These are phyloP conservation scores for Ormyrus nitidulus DNA, from an alignment of 2,888 invertebrate genomes.

Conservation along the genomic window DNA sequence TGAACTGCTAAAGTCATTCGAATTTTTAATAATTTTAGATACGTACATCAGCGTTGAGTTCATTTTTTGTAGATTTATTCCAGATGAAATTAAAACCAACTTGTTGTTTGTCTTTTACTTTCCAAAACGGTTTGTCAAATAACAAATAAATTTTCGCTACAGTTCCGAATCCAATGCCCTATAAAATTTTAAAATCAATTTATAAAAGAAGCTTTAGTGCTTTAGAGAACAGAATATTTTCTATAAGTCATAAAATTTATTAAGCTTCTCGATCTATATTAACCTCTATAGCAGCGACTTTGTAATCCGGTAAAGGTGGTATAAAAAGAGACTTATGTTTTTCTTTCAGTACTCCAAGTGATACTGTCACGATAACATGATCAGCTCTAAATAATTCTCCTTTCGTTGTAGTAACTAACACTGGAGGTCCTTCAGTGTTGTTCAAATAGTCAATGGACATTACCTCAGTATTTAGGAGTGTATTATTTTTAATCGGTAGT, in stretches of 20 bases:
- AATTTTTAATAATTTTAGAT: not conserved
- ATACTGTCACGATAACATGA: constrained; percentile 82
- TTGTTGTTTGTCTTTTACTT: not conserved
- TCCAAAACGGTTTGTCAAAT: constrained; percentile 82
- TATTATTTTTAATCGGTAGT: constrained; percentile 66
- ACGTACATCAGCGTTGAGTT: constrained; percentile 35
- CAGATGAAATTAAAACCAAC: not conserved
- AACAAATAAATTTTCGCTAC: constrained; percentile 82
- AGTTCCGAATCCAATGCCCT: not conserved
- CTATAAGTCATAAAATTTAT: too few species aligned
- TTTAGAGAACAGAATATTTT: too few species aligned
- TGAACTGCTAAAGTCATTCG: not conserved
- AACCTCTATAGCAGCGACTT: constrained; percentile 77
- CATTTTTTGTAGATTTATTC: not conserved
- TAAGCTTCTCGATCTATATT: not conserved
- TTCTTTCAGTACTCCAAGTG: constrained; percentile 84
- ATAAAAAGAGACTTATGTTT: constrained; percentile 77
- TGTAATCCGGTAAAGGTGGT: constrained; percentile 78
- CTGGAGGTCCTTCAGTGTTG: constrained; percentile 65
- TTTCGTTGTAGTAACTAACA: constrained; percentile 40
- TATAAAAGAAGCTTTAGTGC: too few species aligned
- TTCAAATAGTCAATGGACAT: constrained; percentile 62
- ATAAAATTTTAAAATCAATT: not conserved
- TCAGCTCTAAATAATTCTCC: constrained; percentile 78
- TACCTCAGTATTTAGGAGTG: constrained; percentile 65